Evolutionary conservation across 2,113 vertebrate genomes (phyloP).

Genomic region (Periophthalmodon schlosseri): DNA sequence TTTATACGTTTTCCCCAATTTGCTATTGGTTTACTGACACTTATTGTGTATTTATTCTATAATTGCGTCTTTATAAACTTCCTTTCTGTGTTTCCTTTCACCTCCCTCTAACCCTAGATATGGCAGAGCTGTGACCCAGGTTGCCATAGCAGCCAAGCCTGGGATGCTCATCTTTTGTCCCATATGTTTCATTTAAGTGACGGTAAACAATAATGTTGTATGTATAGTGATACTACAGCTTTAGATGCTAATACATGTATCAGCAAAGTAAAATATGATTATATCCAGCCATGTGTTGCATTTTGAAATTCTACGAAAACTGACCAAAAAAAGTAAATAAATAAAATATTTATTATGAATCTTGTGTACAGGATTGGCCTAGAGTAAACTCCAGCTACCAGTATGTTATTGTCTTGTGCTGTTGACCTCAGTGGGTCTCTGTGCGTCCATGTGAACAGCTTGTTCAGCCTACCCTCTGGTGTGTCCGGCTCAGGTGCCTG

Average conservation of each 20-base stretch:
- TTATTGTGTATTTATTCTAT: slow-evolving; percentile 40
- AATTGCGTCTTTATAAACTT: slow-evolving; percentile 44
- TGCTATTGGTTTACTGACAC: slow-evolving; percentile 27
- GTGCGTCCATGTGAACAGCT: slow-evolving; percentile 49
- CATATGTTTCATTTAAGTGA: slow-evolving; percentile 60
- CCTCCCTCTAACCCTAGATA: slow-evolving; percentile 65
- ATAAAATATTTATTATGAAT: not conserved
- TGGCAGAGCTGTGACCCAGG: slow-evolving; percentile 67
- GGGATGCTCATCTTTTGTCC: slow-evolving; percentile 66
- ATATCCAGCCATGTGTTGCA: not conserved
- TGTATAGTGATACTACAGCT: slow-evolving; percentile 11
- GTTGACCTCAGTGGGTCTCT: slow-evolving; percentile 27
- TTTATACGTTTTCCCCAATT: slow-evolving; percentile 33
- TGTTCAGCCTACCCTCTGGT: slow-evolving; percentile 34
- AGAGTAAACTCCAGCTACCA: not conserved
- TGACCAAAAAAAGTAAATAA: too few species aligned
- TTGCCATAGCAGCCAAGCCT: slow-evolving; percentile 76
- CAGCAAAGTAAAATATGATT: not conserved
- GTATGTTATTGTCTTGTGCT: slow-evolving; percentile 19
- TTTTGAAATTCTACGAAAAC: too few species aligned
- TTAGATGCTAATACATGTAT: not conserved
- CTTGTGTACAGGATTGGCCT: not conserved
- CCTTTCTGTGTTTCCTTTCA: slow-evolving; percentile 33
- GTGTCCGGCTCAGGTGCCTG: slow-evolving; percentile 91
- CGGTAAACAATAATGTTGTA: slow-evolving; percentile 52